Base-by-base conservation (phyloP, 2,113 vertebrate species). In the Seriola aureovittata region DNA sequence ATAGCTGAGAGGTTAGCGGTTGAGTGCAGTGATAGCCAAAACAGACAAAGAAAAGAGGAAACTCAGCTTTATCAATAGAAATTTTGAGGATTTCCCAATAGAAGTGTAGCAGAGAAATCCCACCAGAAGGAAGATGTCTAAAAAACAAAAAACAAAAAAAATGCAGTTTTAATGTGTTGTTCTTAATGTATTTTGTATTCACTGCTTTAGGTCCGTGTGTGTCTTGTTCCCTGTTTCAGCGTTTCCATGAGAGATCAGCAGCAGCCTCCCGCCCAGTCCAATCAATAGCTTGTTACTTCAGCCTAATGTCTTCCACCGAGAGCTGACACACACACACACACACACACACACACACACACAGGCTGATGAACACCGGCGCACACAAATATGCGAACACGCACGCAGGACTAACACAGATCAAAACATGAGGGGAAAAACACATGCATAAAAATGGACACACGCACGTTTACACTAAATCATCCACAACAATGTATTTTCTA, bases 271-370 rank as follows among this genome's bases (percentile, higher is more conserved):
- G 42, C 70, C 68, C 66, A 48, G 67, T 73, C 54, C 81, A 89
- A 93, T 94, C 92, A 86, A 94, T 92, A 92, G 73, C 88, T 92
- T 91, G 89, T 93, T 90, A 90, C 90, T 85, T 83, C 75, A 73
- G 83, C 62, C 83, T 85, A 90, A 91, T 91, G 76, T 82, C 85
- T 91, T 81, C 70, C 81, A 86, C 59, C 32, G 59, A 80, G 63
- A 79, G 60, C 74, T 83, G 60, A 75, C 63, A 81, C 36, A 79
- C 42, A 23, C 70, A 59, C 57, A 42, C 29, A 62, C 38, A 46
- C 48, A 64, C 48, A 75, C 57, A 70, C 48, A 74, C 40, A 81
- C 32, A 74, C 21, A 16, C 38, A 64, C 75, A 64, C 23, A 50
- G 17, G 34, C 23, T 57, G 17, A 78, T 52, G 38, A 65, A 62